Percentiles rank a stretch among this genome's conserved stretches.
Conservation (phyloP, 2,113 vertebrate species). For the Pheucticus melanocephalus region DNA sequence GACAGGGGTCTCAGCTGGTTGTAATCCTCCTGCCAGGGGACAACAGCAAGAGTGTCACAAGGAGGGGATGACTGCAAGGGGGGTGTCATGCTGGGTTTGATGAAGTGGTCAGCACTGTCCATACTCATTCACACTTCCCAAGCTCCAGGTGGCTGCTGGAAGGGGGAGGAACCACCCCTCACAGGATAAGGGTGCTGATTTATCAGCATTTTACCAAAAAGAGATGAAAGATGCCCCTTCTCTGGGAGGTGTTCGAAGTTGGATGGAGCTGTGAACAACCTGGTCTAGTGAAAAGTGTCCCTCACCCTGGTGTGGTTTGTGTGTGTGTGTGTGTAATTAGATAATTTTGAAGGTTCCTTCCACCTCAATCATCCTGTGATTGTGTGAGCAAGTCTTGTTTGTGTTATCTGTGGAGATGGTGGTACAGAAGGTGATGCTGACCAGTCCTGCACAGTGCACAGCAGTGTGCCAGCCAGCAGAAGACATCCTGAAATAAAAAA, state of each 20-base stretch:
- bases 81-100: accelerated
- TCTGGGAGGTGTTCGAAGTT: background rate
- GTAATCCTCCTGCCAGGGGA: constrained; percentile 82
- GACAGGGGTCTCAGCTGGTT: constrained; percentile 87
- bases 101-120: background rate
- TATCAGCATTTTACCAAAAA: background rate
- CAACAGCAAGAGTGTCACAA: background rate
- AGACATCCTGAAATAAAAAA: background rate
- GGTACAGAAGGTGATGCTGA: background rate
- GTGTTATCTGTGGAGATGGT: background rate
- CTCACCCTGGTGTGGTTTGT: background rate
- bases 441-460: accelerated
- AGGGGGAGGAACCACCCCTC: accelerated
- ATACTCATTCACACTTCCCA: accelerated
- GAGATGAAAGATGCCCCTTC: background rate
- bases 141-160: background rate
- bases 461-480: background rate
- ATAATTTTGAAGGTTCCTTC: background rate
- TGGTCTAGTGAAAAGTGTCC: background rate
- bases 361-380: background rate
- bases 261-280: accelerated
- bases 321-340: background rate
- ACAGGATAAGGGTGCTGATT: background rate
- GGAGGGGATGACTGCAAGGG: no score
- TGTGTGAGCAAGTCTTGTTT: background rate